These are phyloP conservation scores for Drosophila paracracens DNA, from an alignment of 2,888 invertebrate genomes.

Conservation along the genomic window DNA sequence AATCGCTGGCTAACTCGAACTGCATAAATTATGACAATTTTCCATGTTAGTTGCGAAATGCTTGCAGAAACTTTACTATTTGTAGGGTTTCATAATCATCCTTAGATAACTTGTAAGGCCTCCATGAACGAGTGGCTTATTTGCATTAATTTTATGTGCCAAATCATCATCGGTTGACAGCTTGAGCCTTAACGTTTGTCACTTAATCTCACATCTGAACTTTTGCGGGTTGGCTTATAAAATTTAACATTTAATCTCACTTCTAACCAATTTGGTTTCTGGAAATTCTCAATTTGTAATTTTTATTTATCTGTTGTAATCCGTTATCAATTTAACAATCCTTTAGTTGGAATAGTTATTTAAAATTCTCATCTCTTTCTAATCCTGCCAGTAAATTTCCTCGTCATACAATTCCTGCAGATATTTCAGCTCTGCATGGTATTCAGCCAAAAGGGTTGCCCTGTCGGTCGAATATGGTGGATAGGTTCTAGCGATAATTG, in stretches of 20 bases:
- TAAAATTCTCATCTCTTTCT: not conserved
- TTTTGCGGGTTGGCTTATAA: not conserved
- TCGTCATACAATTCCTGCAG: conserved; percentile 15
- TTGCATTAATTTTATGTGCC: conserved; percentile 1
- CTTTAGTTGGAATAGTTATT: not conserved
- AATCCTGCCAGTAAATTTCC: not conserved
- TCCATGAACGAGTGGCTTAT: not conserved
- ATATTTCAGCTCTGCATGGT: conserved; percentile 14
- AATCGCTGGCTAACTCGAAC: conserved; percentile 52
- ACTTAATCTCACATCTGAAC: not conserved
- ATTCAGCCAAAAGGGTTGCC: conserved; percentile 10
- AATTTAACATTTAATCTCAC: not conserved
- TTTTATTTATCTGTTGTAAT: not conserved
- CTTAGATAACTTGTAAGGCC: conserved; percentile 15
- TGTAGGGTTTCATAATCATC: conserved; percentile 22
- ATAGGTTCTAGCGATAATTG: conserved; percentile 21
- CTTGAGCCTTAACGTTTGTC: not conserved
- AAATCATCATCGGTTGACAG: conserved; percentile 12
- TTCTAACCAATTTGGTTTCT: not conserved
- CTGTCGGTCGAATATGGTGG: conserved; percentile 22
- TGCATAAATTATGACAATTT: conserved; percentile 69
- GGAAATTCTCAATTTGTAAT: not conserved
- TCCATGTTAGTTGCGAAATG: conserved; percentile 1
- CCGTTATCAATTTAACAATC: not conserved
- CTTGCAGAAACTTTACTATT: conserved; percentile 25